A percentile compares a stretch with the other conserved stretches of the same genome.
Conservation (phyloP, 2,113 vertebrate genomes). For the Osmerus eperlanus region DNA sequence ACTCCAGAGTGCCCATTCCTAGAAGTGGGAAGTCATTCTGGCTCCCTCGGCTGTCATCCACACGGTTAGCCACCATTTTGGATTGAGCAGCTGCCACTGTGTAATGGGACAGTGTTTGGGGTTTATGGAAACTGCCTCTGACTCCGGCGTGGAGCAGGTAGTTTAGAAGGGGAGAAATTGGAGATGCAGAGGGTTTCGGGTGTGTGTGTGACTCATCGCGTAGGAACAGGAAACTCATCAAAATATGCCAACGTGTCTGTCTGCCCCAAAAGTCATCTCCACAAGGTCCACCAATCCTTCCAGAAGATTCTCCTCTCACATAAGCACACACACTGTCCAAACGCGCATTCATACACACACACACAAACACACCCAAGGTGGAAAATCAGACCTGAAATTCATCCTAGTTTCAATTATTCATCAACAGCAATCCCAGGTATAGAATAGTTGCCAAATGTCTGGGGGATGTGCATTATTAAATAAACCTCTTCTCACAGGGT, state of each 20-base stretch:
- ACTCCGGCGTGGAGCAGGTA: too few species aligned
- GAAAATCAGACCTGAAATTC: neutral
- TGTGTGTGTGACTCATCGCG: conserved; percentile 22
- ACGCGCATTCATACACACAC: neutral
- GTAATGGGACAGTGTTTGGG: neutral
- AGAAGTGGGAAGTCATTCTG: too few species aligned
- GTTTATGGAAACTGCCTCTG: neutral
- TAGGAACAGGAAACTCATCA: conserved; percentile 23
- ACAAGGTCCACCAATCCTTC: neutral
- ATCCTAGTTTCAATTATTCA: neutral
- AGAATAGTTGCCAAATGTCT: neutral
- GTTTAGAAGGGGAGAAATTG: too few species aligned
- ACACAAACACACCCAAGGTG: too few species aligned
- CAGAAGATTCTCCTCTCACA: neutral
- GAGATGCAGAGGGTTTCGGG: neutral
- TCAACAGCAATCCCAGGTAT: neutral
- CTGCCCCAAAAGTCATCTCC: neutral
- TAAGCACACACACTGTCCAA: neutral
- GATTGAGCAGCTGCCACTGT: neutral
- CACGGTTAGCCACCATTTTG: too few species aligned
- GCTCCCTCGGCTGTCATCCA: too few species aligned
- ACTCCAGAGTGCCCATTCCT: neutral
- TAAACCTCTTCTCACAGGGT: too few species aligned
- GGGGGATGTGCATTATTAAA: too few species aligned
- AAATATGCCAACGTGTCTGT: conserved; percentile 16